Base-by-base conservation (phyloP, 2,113 vertebrate species). In the Neolamprologus sp. region DNA sequence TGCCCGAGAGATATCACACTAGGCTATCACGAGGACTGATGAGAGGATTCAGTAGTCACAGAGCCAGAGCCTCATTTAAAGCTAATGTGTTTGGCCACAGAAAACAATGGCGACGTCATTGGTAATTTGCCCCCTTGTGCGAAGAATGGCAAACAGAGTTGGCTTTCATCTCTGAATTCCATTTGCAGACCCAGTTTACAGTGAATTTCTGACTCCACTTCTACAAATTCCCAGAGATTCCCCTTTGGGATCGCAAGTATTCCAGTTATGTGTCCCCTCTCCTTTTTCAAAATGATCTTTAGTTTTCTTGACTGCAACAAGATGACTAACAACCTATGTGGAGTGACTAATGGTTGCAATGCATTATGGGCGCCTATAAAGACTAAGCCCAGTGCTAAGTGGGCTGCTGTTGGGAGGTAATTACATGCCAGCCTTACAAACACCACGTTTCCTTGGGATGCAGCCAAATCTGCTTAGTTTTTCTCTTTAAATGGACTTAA, bases 1-100 rank as follows among this genome's bases (percentile, higher is more conserved):
- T 81, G 92, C 84, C 87, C 60, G 95, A 92, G 91, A 95, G 92
- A 96, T 94, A 90, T 91, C 90, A 81, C 95, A 95, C 92, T 81
- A 80, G 68, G 71, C 85, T 75, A 89, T 78, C 87, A 88, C 87
- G 60, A 91, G 92, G 88, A 85, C 91, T 78, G 92, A 90, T 92
- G 90, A 94, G 78, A 42, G 84, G 71, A 91, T 78, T 80, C 89
- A 11, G 31, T 6, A 82, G 84, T 80, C 83, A 3, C 40, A 33
- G 12, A 85, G 82, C 88, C 88, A 80, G 60, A 75, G 68, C 85
- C 89, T 91, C 83, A 81, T 94, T 94, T 92, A 71, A 83, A 79
- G 81, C 88, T 91, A 86, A 90, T 93, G 82, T 92, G 88, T 96
- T 96, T 96, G 94, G 91, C 90, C 35, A n/a, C 12, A 51, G 86